Conservation (phyloP, 2,113 vertebrate genomes). For the Perca fluviatilis region DNA sequence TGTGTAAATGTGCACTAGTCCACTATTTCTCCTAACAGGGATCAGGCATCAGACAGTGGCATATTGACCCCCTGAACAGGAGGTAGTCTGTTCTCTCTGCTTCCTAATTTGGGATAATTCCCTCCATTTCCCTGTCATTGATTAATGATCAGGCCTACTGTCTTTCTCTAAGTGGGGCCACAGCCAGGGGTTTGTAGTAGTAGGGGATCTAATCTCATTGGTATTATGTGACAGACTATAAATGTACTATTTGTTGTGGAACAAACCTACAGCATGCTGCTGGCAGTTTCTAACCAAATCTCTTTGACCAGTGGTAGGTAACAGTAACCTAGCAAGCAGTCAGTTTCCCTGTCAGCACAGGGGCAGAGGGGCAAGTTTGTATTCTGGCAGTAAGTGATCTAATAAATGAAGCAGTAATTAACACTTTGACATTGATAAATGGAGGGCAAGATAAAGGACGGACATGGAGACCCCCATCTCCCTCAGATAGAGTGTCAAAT, state of each 20-base stretch:
- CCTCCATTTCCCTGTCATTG: slow-evolving; percentile 83
- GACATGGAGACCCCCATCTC: slow-evolving; percentile 88
- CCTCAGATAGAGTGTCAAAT: slow-evolving; percentile 91
- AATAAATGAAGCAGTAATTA: slow-evolving; percentile 98
- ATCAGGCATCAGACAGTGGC: slow-evolving; percentile 74
- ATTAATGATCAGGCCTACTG: slow-evolving; percentile 81
- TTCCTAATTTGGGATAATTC: slow-evolving; percentile 86
- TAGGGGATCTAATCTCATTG: slow-evolving; percentile 57
- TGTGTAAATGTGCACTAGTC: slow-evolving; percentile 30
- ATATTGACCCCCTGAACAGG: slow-evolving; percentile 73
- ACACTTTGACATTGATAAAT: slow-evolving; percentile 97
- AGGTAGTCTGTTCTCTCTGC: slow-evolving; percentile 76
- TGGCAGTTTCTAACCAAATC: neutral
- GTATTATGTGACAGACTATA: slow-evolving; percentile 38
- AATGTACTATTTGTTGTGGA: slow-evolving; percentile 1
- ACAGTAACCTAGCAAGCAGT: slow-evolving; percentile 77
- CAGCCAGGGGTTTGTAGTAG: slow-evolving; percentile 50
- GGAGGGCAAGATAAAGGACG: slow-evolving; percentile 92
- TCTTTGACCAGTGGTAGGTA: slow-evolving; percentile 52
- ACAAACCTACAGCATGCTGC: slow-evolving; percentile 20
- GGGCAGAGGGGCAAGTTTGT: slow-evolving; percentile 83
- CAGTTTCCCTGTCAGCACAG: slow-evolving; percentile 81
- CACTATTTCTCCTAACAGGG: slow-evolving; percentile 51
- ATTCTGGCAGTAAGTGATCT: slow-evolving; percentile 89
- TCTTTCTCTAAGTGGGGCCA: slow-evolving; percentile 74